Conservation (phyloP, 2,797 vertebrate species). For the Lepilemur ruficaudatus region DNA sequence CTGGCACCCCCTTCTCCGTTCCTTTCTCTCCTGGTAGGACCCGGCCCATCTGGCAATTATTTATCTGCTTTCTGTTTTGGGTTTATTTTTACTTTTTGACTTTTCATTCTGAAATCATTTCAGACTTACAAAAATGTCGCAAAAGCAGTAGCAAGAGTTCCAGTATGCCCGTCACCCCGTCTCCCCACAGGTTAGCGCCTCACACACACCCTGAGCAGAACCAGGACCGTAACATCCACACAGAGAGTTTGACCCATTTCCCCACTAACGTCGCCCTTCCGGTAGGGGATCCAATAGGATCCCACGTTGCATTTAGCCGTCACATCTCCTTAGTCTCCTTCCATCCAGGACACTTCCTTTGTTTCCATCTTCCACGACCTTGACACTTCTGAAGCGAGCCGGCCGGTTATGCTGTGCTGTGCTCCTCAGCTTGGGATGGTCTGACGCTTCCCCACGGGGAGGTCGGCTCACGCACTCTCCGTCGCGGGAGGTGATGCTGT, state of each 20-base stretch:
- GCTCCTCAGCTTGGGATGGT: not conserved
- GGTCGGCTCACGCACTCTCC: not conserved
- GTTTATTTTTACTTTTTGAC: not conserved
- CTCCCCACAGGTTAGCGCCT: not conserved
- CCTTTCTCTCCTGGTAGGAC: no score
- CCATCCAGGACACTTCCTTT: not conserved
- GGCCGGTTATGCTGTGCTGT: no score
- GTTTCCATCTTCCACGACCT: not conserved
- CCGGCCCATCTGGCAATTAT: no score
- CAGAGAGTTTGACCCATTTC: not conserved
- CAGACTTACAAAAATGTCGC: not conserved
- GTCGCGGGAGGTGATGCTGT: fast-evolving
- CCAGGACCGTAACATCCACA: not conserved
- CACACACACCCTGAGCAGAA: not conserved
- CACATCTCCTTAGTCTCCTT: fast-evolving
- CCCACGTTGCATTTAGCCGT: not conserved
- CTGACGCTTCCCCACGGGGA: not conserved
- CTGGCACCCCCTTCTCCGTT: not conserved
- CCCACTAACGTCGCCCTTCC: not conserved
- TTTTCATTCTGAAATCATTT: not conserved
- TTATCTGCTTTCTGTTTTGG: not conserved
- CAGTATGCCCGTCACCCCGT: not conserved
- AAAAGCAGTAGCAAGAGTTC: not conserved
- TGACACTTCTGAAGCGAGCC: not conserved
- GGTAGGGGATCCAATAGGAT: not conserved